A percentile compares a stretch with the other conserved stretches of the same genome.
phyloP scores from a whole-genome alignment of 2,888 invertebrate genomes.

The Ctena decussata region DNA sequence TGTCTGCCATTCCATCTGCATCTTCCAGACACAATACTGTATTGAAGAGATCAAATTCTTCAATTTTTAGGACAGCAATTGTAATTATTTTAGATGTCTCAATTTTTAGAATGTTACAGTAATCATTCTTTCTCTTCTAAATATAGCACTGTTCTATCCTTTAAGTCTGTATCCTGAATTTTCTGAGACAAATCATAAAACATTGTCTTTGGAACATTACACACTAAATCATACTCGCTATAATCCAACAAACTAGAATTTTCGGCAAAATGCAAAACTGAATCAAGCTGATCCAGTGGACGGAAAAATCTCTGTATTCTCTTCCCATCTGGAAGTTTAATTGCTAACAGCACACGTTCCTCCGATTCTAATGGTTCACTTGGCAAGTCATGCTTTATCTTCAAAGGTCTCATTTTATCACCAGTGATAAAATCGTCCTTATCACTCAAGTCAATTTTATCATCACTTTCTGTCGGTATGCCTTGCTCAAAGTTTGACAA shows the following conservation, averaged over 20 bases:
- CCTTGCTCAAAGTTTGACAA: slow-evolving; percentile 46
- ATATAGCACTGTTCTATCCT: slow-evolving; percentile 74
- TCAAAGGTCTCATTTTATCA: slow-evolving; percentile 29
- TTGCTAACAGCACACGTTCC: slow-evolving; percentile 67
- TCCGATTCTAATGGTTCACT: slow-evolving; percentile 68
- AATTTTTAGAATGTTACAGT: too few species aligned
- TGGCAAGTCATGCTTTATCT: slow-evolving; percentile 61
- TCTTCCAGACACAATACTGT: too few species aligned
- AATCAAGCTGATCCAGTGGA: slow-evolving; percentile 59
- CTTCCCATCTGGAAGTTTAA: slow-evolving; percentile 74
- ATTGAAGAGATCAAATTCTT: too few species aligned
- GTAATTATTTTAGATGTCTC: too few species aligned
- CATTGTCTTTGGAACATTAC: slow-evolving; percentile 70
- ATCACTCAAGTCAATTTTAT: neutral
- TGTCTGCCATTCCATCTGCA: too few species aligned
- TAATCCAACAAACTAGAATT: slow-evolving; percentile 64
- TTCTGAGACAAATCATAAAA: slow-evolving; percentile 63
- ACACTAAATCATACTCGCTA: slow-evolving; percentile 64
- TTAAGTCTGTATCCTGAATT: slow-evolving; percentile 64
- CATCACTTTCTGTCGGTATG: neutral
- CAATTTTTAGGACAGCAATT: too few species aligned
- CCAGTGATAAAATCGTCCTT: neutral
- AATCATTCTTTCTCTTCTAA: slow-evolving; percentile 67
- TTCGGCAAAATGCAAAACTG: slow-evolving; percentile 75
- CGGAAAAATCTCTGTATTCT: slow-evolving; percentile 73